phyloP scores from a whole-genome alignment of 2,113 vertebrate genomes.

The Bungarus multicinctus region DNA sequence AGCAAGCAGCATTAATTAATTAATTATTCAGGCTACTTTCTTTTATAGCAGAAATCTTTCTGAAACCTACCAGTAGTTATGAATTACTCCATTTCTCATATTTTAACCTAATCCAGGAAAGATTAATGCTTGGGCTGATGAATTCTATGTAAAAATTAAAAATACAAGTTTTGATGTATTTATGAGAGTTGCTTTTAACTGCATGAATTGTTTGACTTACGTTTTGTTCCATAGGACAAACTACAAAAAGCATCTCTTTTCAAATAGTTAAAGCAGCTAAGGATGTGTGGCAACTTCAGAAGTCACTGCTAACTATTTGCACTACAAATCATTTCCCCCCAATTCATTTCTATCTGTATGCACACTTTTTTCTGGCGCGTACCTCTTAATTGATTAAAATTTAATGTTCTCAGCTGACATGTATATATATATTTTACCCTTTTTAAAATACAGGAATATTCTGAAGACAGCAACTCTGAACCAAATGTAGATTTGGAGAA shows the following conservation, averaged over 20 bases:
- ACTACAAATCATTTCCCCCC: not conserved
- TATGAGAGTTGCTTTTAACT: not conserved
- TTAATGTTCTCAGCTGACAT: not conserved
- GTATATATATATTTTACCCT: not conserved
- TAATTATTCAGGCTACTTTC: not conserved
- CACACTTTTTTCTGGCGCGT: not conserved
- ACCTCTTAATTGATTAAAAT: not conserved
- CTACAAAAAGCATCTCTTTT: not conserved
- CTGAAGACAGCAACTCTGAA: constrained; percentile 98
- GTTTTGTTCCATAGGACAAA: not conserved
- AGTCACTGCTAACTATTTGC: not conserved
- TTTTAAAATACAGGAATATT: constrained; percentile 84
- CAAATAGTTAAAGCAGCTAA: not conserved
- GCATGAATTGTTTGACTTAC: not conserved
- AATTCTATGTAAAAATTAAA: not conserved
- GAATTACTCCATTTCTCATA: not conserved
- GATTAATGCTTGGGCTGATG: not conserved
- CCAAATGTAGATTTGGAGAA: constrained; percentile 99
- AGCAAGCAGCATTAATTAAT: not conserved
- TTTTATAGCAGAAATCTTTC: not conserved
- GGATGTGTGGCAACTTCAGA: not conserved
- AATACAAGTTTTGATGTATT: not conserved
- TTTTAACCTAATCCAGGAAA: not conserved
- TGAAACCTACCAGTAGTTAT: not conserved
- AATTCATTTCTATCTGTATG: not conserved